Evolutionary conservation across 2,888 invertebrate genomes (phyloP).

Genomic region (Drosophila cracens): DNA sequence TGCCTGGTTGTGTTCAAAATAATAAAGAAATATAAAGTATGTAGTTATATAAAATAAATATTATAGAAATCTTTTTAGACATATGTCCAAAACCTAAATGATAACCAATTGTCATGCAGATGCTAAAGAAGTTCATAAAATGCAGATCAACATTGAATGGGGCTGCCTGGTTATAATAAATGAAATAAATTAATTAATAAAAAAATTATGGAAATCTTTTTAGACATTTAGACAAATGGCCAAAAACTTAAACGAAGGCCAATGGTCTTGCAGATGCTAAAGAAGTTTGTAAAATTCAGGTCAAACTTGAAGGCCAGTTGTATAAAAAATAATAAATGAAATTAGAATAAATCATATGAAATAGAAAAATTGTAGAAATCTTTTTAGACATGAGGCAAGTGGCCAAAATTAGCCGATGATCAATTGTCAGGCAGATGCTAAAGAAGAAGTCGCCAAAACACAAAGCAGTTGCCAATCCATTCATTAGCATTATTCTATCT

Average conservation of each 20-base stretch:
- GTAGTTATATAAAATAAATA: conserved; percentile 39
- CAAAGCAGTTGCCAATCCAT: conserved; percentile 13
- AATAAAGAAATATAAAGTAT: not conserved
- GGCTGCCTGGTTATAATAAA: not conserved
- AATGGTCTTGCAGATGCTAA: conserved; percentile 70
- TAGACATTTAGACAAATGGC: conserved; percentile 3
- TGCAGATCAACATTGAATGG: not conserved
- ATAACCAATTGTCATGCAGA: conserved; percentile 68
- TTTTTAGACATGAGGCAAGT: conserved; percentile 4
- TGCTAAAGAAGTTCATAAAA: conserved; percentile 12
- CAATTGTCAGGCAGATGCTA: conserved; percentile 71
- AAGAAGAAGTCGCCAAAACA: conserved; percentile 14
- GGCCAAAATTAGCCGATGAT: not conserved
- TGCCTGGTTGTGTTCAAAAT: conserved; percentile 10
- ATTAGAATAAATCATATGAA: conserved; percentile 36
- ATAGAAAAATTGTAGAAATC: conserved; percentile 21
- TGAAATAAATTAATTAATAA: not conserved
- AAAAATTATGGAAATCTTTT: conserved; percentile 22
- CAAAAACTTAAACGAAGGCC: not conserved
- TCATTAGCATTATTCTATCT: conserved; percentile 51
- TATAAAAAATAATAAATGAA: not conserved
- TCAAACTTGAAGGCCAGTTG: not conserved
- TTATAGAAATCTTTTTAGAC: conserved; percentile 16
- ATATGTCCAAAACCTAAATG: not conserved
- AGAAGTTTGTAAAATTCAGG: not conserved